phyloP scores from a whole-genome alignment of 1,140 invertebrate species.

The Bombus polaris region DNA sequence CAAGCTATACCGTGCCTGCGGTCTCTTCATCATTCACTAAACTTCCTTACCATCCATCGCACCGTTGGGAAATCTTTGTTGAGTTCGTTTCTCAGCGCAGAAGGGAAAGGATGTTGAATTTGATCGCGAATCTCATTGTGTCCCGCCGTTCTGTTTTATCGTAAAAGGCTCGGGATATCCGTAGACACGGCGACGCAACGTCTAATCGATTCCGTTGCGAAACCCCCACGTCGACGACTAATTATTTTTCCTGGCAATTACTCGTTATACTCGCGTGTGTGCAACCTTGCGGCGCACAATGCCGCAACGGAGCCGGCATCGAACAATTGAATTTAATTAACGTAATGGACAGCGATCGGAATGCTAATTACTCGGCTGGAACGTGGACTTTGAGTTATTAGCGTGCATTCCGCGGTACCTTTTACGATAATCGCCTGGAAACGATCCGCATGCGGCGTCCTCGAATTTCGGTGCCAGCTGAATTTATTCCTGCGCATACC shows the following conservation, averaged over 20 bases:
- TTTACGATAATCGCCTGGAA: constrained; percentile 36
- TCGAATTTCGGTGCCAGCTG: constrained; percentile 36
- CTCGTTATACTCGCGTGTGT: neutral
- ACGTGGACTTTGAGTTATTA: constrained; percentile 43
- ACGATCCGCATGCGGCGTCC: neutral
- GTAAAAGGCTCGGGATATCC: constrained; percentile 35
- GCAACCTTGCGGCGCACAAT: constrained; percentile 35
- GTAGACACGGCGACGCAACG: neutral
- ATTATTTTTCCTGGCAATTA: constrained; percentile 51
- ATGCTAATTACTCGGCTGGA: constrained; percentile 53
- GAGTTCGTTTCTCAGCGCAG: neutral
- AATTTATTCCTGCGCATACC: constrained; percentile 38
- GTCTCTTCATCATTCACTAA: neutral
- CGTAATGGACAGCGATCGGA: constrained; percentile 51
- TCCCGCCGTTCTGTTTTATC: neutral
- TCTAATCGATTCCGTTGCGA: constrained; percentile 45
- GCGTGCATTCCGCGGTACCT: constrained; percentile 29
- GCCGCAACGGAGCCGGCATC: neutral
- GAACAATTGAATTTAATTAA: constrained; percentile 62
- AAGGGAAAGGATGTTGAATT: constrained; percentile 13
- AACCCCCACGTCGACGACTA: constrained; percentile 7
- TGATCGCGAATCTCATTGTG: neutral
- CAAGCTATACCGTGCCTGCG: neutral
- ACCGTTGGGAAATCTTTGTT: neutral
- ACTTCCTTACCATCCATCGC: neutral